Evolutionary conservation across 2,888 invertebrate species (phyloP).

Genomic region (Shargacucullia verbasci): DNA sequence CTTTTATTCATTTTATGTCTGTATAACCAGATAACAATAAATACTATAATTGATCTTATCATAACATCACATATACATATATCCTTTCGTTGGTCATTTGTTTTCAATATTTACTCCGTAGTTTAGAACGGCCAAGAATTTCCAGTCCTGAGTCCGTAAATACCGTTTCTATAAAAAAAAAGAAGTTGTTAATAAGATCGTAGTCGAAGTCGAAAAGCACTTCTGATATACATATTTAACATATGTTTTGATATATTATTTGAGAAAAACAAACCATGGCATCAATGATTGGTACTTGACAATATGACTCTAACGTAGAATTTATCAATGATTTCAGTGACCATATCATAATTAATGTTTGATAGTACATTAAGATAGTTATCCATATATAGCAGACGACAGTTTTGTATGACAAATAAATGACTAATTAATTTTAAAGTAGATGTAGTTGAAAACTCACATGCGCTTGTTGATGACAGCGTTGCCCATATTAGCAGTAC

Average conservation of each 20-base stretch:
- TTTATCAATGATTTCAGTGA: no score
- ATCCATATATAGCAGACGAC: no score
- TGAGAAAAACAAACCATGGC: no score
- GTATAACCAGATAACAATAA: neutral
- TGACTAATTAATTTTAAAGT: no score
- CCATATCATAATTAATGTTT: no score
- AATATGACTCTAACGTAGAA: no score
- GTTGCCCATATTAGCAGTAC: conserved; percentile 69
- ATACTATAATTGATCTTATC: neutral
- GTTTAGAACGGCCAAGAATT: conserved; percentile 39
- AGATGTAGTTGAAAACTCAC: conserved; percentile 48
- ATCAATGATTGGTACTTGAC: no score
- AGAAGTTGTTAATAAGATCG: neutral
- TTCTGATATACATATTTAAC: no score
- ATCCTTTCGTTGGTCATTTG: neutral
- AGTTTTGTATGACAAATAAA: no score
- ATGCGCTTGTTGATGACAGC: conserved; percentile 62
- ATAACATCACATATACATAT: neutral
- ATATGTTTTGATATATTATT: no score
- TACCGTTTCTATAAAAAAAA: conserved; percentile 58
- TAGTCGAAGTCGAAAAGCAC: neutral
- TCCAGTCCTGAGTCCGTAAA: conserved; percentile 58
- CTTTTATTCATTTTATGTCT: neutral
- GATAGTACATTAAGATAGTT: no score
- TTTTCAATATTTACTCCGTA: neutral